Evolutionary conservation across 2,888 invertebrate species (phyloP), one percentile per base, ranked within the genome.

Genomic region (Laothoe populi): DNA sequence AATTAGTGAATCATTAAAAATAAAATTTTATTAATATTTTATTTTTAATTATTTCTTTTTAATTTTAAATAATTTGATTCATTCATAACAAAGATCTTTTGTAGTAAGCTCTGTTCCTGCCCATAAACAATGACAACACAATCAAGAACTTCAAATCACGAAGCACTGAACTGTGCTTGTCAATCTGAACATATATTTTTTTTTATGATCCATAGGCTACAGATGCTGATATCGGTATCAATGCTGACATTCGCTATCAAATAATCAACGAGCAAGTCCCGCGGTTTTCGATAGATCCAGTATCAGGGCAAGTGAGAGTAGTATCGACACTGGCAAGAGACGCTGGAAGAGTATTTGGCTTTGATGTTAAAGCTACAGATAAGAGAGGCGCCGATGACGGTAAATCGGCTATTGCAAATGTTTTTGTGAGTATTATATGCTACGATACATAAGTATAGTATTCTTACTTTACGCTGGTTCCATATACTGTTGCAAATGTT

Each of bases 331-430:
- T 97, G 63, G 90, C 94, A 0, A 88, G 94, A 60, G 95, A 96
- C 69, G 95, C 95, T 19, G 97, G 97, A 0, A 94, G 95, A 67
- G 96, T 97, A 46, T 97, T 96, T 77, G 97, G 97, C 0, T 97
- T 97, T 76, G 97, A 97, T 85, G 97, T 97, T 10, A 97, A 97
- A 86, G 98, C 97, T 10, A 97, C 97, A 0, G 97, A 98, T 81
- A 94, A 95, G 63, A 92, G 94, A 24, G 97, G 97, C 0, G 96
- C 96, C 48, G 96, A 97, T 75, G 96, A 96, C 76, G 97, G 97
- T 1, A 95, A 95, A 65, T 97, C 97, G 8, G 95, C 96, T 57
- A 97, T 97, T 68, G 96, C 96, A 59, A 97, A 97, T 82, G 96
- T 97, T 64, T 96, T 97, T 83, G 97, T 96, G 83, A 95, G 96